Evolutionary conservation across 2,113 vertebrate genomes (phyloP), one percentile per base, ranked within the genome.

Genomic region (Anarrhichthys ocellatus): DNA sequence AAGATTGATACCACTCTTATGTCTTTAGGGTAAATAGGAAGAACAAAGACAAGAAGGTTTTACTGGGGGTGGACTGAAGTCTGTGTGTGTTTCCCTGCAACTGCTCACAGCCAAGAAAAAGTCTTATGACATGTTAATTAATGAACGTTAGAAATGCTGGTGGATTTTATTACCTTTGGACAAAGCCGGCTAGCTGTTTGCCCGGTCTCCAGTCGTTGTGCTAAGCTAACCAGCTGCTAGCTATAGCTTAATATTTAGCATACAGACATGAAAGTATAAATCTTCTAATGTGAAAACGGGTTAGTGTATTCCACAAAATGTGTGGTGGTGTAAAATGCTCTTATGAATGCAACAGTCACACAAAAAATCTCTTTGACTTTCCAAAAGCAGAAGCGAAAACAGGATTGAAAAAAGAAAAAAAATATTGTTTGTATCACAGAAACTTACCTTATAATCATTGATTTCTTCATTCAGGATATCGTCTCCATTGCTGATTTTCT

Each of bases 381-480:
- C 10, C 27, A 10, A 24, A 72, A 61, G 58, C 48, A 56, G 46
- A 13, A 54, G 6, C 29, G 46, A 27, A 46, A 52, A 52, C n/a
- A 8, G 48, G 14, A 48, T 48, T 44, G 3, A 15, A 44, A 36
- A 36, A 36, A 2, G 27, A 27, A 6, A 1, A 24, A 3, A 15
- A 27, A 0, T 13, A 22, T 24, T 59, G 27, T 50, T 24, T 29
- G 7, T 3, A n/a, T 9, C 11, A 22, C 9, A 6, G 2, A 48
- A 78, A 72, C 80, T 1, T 22, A 98, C 98, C 96, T 98, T 99
- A 88, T 98, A 99, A 62, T 99, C 98, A 80, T 97, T 99, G 74
- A 99, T 99, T 89, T 99, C 98, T 87, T 99, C 97, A 90, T 99
- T 98, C n/a, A 99, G 76, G 82, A 99, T 98, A 69, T 99, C 97